These are phyloP conservation scores for Tokudaia tokunoshimensis DNA, from an alignment of 2,797 vertebrate species.

Conservation along the genomic window DNA sequence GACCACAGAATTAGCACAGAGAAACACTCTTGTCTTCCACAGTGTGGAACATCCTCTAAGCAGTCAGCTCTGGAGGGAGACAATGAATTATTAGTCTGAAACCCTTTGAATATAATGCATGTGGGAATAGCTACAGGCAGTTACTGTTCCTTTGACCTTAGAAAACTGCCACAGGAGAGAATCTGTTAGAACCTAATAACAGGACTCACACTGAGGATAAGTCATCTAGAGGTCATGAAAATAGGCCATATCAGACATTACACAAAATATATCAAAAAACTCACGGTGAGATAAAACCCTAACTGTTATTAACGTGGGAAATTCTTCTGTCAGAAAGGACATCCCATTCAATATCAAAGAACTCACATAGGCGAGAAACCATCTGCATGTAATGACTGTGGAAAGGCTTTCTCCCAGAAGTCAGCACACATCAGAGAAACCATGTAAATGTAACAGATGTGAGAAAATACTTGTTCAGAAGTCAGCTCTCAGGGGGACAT, in stretches of 20 bases:
- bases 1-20: constrained; percentile 15
- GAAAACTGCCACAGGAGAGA: constrained; percentile 58
- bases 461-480: constrained; percentile 75
- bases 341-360: constrained; percentile 48
- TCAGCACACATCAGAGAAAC: constrained; percentile 1
- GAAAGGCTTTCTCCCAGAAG: constrained; percentile 74
- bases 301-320: neutral
- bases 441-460: constrained; percentile 41
- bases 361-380: constrained; percentile 70
- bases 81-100: constrained; percentile 38
- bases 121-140: neutral
- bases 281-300: constrained; percentile 70
- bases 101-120: neutral
- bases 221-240: constrained; percentile 65
- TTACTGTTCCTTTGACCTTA: neutral
- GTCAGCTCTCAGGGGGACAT: constrained; percentile 67
- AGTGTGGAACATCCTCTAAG: constrained; percentile 30
- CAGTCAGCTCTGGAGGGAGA: constrained; percentile 33
- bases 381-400: constrained; percentile 65
- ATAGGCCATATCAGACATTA: constrained; percentile 39
- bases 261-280: constrained; percentile 48
- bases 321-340: neutral
- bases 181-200: constrained; percentile 35
- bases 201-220: constrained; percentile 49
- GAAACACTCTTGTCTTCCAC: constrained; percentile 38